These are phyloP conservation scores for Drosophila mayaguana DNA, from an alignment of 2,888 invertebrate genomes.

Conservation along the genomic window DNA sequence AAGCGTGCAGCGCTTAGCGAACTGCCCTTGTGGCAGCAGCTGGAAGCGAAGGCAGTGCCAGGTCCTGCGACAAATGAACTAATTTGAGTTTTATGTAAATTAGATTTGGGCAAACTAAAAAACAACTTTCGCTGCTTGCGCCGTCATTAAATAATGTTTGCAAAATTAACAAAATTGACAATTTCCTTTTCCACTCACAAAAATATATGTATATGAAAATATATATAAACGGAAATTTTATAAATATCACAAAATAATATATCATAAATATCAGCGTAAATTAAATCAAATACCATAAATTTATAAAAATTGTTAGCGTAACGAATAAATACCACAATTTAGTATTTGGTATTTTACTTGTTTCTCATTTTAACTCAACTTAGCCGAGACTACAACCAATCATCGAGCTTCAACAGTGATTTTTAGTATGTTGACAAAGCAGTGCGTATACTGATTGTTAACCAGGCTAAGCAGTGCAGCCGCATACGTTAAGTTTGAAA, in stretches of 20 bases:
- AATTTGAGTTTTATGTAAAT: conserved; percentile 74
- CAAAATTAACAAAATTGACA: conserved; percentile 59
- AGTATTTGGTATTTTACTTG: too few species aligned
- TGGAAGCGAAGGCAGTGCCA: conserved; percentile 1
- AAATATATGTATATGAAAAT: not conserved
- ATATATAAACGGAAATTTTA: too few species aligned
- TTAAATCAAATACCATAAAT: too few species aligned
- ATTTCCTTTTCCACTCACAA: conserved; percentile 41
- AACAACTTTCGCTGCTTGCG: conserved; percentile 22
- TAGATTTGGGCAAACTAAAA: conserved; percentile 52
- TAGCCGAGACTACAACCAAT: not conserved
- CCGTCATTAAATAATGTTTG: conserved; percentile 50
- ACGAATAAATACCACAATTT: too few species aligned
- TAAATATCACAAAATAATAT: too few species aligned
- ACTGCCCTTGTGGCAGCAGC: conserved; percentile 51
- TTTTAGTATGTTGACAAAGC: not conserved
- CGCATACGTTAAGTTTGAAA: not conserved
- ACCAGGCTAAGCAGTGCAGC: conserved; percentile 3
- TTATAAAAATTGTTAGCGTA: too few species aligned
- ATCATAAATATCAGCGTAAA: too few species aligned
- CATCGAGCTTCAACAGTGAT: not conserved
- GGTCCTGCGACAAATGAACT: conserved; percentile 51
- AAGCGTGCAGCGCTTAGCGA: conserved; percentile 37
- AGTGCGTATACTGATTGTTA: conserved; percentile 12
- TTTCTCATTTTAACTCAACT: not conserved